Base-by-base conservation (phyloP, 2,888 invertebrate species). In the Chloroclystis v-ata region DNA sequence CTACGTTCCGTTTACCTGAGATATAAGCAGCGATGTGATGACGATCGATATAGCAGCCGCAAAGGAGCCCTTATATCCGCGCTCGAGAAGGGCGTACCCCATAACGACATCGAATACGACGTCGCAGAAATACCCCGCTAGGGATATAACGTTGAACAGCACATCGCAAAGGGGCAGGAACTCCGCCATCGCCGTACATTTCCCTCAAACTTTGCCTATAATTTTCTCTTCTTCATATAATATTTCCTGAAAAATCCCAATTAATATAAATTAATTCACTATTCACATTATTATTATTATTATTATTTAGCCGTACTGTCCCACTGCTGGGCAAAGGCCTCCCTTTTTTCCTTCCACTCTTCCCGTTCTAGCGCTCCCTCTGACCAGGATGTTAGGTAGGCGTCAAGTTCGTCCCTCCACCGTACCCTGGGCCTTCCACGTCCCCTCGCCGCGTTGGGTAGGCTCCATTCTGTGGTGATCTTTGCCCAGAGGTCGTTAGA, bases 101-200 rank as follows among this genome's bases (percentile, higher is more conserved):
- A 95, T 93, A 47, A 96, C 92, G 51, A 95, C 90, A 79, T 96
- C 95, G 78, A 96, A 96, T 5, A 96, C 95, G 54, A 95, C 92
- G 89, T 96, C 95, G 89, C 96, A 96, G 82, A 96, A 96, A 77
- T 96, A 96, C 14, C 94, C 94, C 47, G 95, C 95, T 61, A 96
- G 86, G 37, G 96, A 96, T 64, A 96, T 95, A 75, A 96, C 94
- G 84, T 96, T 96, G 89, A 96, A 96, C 37, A 96, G 89, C 57
- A 96, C 94, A 87, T 96, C 96, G 90, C 96, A 96, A 75, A 96
- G 90, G 61, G 96, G 96, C 81, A 96, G 90, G 81, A 96, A 96
- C 89, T 96, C 95, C 82, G 92, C 92, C 93, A 89, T 89, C 67
- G 74, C 82, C 69, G 63, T 61, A 71, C 84, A 83, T 84, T 73